Base-by-base conservation (phyloP, 2,113 vertebrate genomes). In the Potamarius usumacintae region DNA sequence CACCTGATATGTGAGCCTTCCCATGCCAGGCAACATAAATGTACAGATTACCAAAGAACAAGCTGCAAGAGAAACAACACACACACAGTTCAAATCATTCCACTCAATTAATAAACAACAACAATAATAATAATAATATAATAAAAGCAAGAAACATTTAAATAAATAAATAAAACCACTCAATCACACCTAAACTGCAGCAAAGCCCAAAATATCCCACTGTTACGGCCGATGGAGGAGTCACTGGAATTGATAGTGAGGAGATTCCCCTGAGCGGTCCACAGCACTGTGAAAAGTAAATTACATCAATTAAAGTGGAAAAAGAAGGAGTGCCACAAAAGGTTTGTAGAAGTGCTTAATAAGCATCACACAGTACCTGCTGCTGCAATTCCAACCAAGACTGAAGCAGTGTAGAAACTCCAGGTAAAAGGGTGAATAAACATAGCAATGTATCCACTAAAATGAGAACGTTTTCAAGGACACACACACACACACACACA, bases 1-100 rank as follows among this genome's bases (percentile, higher is more conserved):
- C 90, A 99, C 98, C 97, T 93, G 97, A 96, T 92, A 99, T 99
- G 12, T 95, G 95, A 42, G 89, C 95, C 90, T 99, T 98, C 74
- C 97, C 97, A 71, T 96, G 97, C 98, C 98, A 99, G 79, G 97
- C 96, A 0, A 96, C 91, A 92, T 99, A 99, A 88, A 99, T 98
- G 83, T 98, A 99, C 6, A 99, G 95, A 89, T 99, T 99, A 52
- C 98, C 98, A 93, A 99, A 99, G 92, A 99, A 97, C 86, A 99
- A 95, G 92, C 98, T 99, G 94, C 25, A 90, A 91, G 34, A 34
- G 34, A 34, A 34, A 82, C 12, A 42, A 42, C 2, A 42, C 42
- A 42, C 42, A 42, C 34, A 42, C 34, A 42, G 2, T 42, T 42
- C 42, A 42, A 4, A 42, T 42, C 42, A 42, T 42, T 42, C 42